Evolutionary conservation across 2,888 invertebrate genomes (phyloP), one percentile per base, ranked within the genome.

Genomic region (Therioaphis trifolii): DNA sequence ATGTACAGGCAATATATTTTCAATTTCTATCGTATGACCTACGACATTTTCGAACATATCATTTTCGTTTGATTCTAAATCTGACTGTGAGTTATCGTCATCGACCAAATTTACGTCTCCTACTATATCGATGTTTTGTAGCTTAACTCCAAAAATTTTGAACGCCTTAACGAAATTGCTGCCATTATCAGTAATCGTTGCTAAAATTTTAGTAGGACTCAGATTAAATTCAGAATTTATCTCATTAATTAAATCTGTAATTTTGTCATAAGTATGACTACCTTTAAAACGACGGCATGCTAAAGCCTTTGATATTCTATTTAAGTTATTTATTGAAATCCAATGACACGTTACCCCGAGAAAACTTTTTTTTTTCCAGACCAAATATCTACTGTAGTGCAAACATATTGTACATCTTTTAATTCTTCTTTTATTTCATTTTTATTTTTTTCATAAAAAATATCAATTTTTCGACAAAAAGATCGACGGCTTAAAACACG

Each of bases 221-320:
- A 87, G 86, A 85, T 86, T 76, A 86, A 87, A 87, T 78, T 87
- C 86, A 24, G 52, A 52, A 85, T 87, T 87, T 58, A 87, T 86
- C 85, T 86, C 78, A 3, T 82, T 49, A 55, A 88, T 85, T 85
- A 86, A 86, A 85, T 86, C 76, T 63, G 87, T 79, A 58, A 88
- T 86, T 82, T 88, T 85, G 84, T 87, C 86, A n/a, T 88, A 88
- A 75, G 88, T 88, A 86, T 88, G 87, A 12, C 87, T 84, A 85
- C 88, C 88, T 86, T 87, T 85, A 79, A 87, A 86, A 35, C 88
- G 82, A 84, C 88, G 88, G 27, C 88, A 87, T 61, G 88, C 88
- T n/a, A 88, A 84, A 86, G 84, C 87, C 61, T 35, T 71, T 52
- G 85, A 71, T 21, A 14, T 46, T 15, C 74, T 4, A 7, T 69